phyloP scores from a whole-genome alignment of 2,888 invertebrate genomes.

The Mystacides longicornis region DNA sequence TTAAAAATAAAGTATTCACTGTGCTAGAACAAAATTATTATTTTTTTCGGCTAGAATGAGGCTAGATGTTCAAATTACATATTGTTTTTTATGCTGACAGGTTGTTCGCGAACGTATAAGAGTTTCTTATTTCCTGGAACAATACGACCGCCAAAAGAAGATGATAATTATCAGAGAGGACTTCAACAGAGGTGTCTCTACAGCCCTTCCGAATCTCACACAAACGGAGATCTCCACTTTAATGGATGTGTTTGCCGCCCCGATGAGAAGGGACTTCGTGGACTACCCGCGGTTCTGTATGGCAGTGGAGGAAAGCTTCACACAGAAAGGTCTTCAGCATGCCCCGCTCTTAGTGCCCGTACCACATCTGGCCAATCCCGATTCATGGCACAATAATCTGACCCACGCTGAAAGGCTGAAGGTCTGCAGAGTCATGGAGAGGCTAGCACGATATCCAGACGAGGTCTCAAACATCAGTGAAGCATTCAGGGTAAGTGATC shows the following conservation, averaged over 20 bases:
- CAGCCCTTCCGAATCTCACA: constrained; percentile 57
- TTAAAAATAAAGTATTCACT: constrained; percentile 63
- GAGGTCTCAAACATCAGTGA: constrained; percentile 61
- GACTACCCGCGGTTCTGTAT: constrained; percentile 63
- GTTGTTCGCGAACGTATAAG: constrained; percentile 60
- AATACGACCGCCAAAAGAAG: constrained; percentile 58
- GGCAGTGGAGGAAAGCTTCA: constrained; percentile 62
- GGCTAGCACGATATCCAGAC: constrained; percentile 58
- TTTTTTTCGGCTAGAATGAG: too few relatives aligned
- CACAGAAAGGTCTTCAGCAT: constrained; percentile 56
- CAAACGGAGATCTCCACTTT: constrained; percentile 62
- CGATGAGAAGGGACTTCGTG: constrained; percentile 50
- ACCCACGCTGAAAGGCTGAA: constrained; percentile 64
- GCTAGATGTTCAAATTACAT: too few relatives aligned
- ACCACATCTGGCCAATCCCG: constrained; percentile 60
- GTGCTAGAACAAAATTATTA: too few relatives aligned
- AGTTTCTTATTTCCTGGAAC: constrained; percentile 57
- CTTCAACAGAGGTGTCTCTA: constrained; percentile 63
- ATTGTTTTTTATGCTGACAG: too few relatives aligned
- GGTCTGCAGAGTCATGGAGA: constrained; percentile 59
- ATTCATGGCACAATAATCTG: constrained; percentile 57
- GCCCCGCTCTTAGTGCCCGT: constrained; percentile 62
- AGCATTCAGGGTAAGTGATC: constrained; percentile 52
- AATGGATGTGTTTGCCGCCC: constrained; percentile 64
- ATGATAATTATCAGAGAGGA: constrained; percentile 56